Evolutionary conservation across 2,888 invertebrate species (phyloP).

Genomic region (Limnephilus auricula): DNA sequence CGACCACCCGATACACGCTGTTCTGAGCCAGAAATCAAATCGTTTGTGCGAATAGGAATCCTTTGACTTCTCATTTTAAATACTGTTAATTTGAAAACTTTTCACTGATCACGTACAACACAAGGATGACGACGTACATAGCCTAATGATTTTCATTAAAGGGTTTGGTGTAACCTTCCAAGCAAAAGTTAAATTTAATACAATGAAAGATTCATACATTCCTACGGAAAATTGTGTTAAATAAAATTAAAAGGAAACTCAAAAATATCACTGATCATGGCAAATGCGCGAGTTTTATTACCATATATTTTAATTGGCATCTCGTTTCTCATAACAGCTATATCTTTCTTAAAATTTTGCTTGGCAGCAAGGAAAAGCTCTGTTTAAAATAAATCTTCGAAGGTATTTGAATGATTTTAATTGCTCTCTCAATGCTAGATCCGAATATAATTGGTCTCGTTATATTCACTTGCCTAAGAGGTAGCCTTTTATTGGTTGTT

Average conservation of each 20-base stretch:
- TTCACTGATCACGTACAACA: neutral
- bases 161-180: neutral
- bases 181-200: neutral
- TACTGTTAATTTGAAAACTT: neutral
- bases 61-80: neutral
- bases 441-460: slow-evolving; percentile 63
- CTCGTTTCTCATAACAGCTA: slow-evolving; percentile 29
- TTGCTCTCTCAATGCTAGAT: slow-evolving; percentile 62
- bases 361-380: neutral
- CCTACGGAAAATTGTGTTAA: neutral
- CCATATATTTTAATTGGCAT: slow-evolving; percentile 24
- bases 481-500: slow-evolving; percentile 27
- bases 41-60: neutral
- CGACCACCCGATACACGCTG: slow-evolving; percentile 2
- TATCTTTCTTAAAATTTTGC: neutral
- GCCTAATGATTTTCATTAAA: neutral
- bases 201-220: neutral
- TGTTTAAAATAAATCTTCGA: slow-evolving; percentile 9
- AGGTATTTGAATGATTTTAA: slow-evolving; percentile 61
- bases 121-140: neutral
- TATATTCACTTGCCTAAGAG: slow-evolving; percentile 47
- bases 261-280: neutral
- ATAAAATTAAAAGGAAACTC: neutral
- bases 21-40: neutral
- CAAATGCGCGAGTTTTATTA: neutral